Base-by-base conservation (phyloP, 2,888 invertebrate species). In the Acrobasis consociella region DNA sequence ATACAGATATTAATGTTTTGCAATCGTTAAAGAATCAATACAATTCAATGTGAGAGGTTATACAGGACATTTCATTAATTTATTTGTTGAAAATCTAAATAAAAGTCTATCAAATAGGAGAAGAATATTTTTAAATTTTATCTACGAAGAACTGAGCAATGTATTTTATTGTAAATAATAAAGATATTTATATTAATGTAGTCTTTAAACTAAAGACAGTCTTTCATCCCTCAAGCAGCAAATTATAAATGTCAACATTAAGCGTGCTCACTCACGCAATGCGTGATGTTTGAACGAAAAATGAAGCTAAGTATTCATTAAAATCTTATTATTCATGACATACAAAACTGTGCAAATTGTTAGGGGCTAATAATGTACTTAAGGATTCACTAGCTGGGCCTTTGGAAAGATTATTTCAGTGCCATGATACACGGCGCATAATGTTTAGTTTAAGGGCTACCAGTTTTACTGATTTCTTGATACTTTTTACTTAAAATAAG, bases 301-400 rank as follows among this genome's bases (percentile, higher is more conserved):
- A 56, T 39, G 15, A 16, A 42, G 56, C 42, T 42, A 56, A 42
- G 42, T 16, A 10, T 42, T 56, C 56, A 42, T 56, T 42, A 22
- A 56, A 56, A 17, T 22, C 56, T 42, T 56, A 56, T 56, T 56
- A 56, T 42, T 56, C 13, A 56, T 56, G 56, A 42, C 56, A 56
- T 56, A 56, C 56, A 56, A 56, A 56, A 56, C 42, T 42, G 56
- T 56, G 56, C 56, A 42, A 56, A 56, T 56, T 56, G 56, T 56
- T 46, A 42, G 38, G 51, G 55, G 42, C 46, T 56, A 56, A 56
- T 56, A 17, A 56, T 42, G 56, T 46, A 56, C n/a, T 56, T 56
- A 56, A 56, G 42, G 46, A 56, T 56, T 56, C 56, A 46, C 56
- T 56, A 56, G 56, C 16, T 16, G 38, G 9, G 15, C 9, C n/a